Evolutionary conservation across 1,140 invertebrate genomes (phyloP), one percentile per base, ranked within the genome.

Genomic region (Pogonus chalceus): DNA sequence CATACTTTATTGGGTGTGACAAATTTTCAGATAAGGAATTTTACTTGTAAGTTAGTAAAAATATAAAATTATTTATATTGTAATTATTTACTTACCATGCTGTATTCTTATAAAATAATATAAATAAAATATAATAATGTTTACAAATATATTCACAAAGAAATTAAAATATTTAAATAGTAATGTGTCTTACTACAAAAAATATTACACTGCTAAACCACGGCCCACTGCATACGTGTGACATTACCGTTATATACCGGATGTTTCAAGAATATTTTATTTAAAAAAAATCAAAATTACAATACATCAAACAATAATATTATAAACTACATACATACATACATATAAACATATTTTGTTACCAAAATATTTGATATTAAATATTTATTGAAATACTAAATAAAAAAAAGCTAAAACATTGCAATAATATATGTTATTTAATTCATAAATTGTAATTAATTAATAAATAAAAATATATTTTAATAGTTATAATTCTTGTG

Each of bases 161-260:
- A 43, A 43, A 43, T 43, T 43, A 43, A 43, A 31, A 18, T 18
- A 10, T 9, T 43, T 43, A 43, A 43, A 43, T 43, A 16, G 9
- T 43, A 43, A 43, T 10, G 4, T 16, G 7, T 43, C 37, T 18
- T 16, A 43, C 37, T 43, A 43, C 37, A 43, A 43, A 43, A 43
- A 43, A 43, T 43, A 43, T 43, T 43, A 43, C 37, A 43, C 37
- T 43, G 37, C 37, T 12, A 9, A 43, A 43, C 37, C 37, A 43
- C 4, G 37, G 37, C 37, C 37, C 7, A 43, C 9, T 43, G 18
- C 37, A 43, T 12, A 4, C 9, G 18, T 31, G 26, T n/a, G n/a
- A n/a, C n/a, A n/a, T n/a, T n/a, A n/a, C n/a, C n/a, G n/a, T n/a
- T n/a, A n/a, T n/a, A n/a, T n/a, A n/a, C n/a, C n/a, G n/a, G n/a